Conservation (phyloP, 2,888 invertebrate genomes). For the Oligia latruncula region DNA sequence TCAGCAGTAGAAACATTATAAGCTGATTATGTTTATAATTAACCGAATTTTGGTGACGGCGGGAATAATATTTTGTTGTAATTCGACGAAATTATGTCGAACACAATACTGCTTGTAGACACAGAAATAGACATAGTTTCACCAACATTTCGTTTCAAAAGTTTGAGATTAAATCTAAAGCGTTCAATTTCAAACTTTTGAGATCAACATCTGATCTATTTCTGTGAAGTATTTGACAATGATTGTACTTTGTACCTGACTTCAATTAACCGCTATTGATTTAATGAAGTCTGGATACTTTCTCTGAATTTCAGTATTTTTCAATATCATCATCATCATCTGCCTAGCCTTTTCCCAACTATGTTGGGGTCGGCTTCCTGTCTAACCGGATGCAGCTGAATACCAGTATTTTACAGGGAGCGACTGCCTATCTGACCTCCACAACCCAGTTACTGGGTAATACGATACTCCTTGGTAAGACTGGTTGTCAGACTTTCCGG, state of each 20-base stretch:
- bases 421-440: too few relatives aligned
- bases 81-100: background rate
- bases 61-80: background rate
- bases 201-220: background rate
- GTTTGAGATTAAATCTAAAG: background rate
- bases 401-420: too few relatives aligned
- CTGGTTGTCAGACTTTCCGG: too few relatives aligned
- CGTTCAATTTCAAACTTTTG: conserved; percentile 4
- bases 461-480: too few relatives aligned
- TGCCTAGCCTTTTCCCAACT: too few relatives aligned
- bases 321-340: background rate
- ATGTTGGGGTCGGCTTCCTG: too few relatives aligned
- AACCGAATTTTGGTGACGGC: too few relatives aligned
- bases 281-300: background rate
- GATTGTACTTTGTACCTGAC: background rate
- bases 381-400: too few relatives aligned
- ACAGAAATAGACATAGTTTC: background rate
- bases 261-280: background rate
- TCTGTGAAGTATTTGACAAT: background rate
- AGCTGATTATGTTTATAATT: too few relatives aligned
- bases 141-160: background rate
- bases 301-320: too few relatives aligned
- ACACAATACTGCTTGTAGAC: background rate
- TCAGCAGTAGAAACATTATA: too few relatives aligned
- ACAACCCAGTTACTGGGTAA: too few relatives aligned